Evolutionary conservation across 2,888 invertebrate species (phyloP), one percentile per base, ranked within the genome.

Genomic region (Dolomedes plantarius): DNA sequence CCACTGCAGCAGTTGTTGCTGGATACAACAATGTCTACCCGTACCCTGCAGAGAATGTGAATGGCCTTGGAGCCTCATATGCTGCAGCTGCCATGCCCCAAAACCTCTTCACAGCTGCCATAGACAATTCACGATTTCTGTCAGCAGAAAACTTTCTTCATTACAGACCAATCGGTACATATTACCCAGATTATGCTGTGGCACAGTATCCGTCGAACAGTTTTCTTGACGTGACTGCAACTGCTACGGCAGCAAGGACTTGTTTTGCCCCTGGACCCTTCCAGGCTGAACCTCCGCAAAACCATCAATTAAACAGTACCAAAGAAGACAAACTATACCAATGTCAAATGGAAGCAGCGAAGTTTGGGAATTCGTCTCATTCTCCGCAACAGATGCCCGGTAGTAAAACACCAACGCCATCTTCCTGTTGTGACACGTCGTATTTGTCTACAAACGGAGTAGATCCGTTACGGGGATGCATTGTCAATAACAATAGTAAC

Each of bases 91-190:
- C 88, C 13, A 87, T 86, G 86, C 86, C 86, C 3, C 88, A 87
- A 39, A 88, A 88, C 64, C 64, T 88, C 0, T 88, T 88, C 69
- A 80, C 83, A 13, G 87, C 88, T 29, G 83, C 79, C 74, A 88
- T 88, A 29, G 88, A 88, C 73, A 89, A 89, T 39, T 92, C 95
- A 92, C 92, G 95, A 92, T 95, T 96, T 92, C 92, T 97, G 89
- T 89, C 90, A 6, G 94, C 96, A 11, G 96, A 97, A 90, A 96
- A 96, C 90, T 97, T 97, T 93, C 95, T 96, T 91, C 96, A 96
- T 91, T 97, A 97, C 92, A 87, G 88, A 64, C 83, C 89, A 1
- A 92, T 97, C 71, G 95, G 96, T 50, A 93, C 94, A 3, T 96
- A 97, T 91, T 95, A 95, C 90, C 94, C 95, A 0, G 95, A 95